phyloP scores from a whole-genome alignment of 2,888 invertebrate genomes.

The Unio delphinus region DNA sequence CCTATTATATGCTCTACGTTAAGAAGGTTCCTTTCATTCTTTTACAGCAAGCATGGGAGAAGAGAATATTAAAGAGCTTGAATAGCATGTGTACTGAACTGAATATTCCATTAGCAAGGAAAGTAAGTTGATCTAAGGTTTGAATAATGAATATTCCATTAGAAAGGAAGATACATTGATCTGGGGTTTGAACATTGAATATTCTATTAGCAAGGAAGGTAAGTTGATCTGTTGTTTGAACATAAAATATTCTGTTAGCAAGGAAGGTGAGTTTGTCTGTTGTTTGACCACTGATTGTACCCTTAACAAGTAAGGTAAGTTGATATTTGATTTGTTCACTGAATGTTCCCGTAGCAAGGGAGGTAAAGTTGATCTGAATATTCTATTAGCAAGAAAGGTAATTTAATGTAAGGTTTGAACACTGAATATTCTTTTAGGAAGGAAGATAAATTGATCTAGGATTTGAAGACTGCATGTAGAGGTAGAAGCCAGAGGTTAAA shows the following conservation, averaged over 20 bases:
- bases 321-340: conserved; percentile 69
- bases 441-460: conserved; percentile 55
- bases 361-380: conserved; percentile 80
- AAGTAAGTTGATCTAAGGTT: conserved; percentile 45
- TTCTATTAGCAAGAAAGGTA: conserved; percentile 77
- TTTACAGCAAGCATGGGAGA: conserved; percentile 82
- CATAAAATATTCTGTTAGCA: conserved; percentile 80
- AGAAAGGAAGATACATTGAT: conserved; percentile 63
- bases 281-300: conserved; percentile 78
- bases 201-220: conserved; percentile 78
- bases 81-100: conserved; percentile 96
- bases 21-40: not conserved
- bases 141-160: conserved; percentile 82
- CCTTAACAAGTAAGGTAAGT: conserved; percentile 74
- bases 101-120: conserved; percentile 80
- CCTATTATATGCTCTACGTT: too few species aligned
- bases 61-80: conserved; percentile 92
- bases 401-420: conserved; percentile 1
- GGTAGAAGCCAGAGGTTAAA: too few species aligned
- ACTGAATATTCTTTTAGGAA: conserved; percentile 82
- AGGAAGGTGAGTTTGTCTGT: conserved; percentile 56
- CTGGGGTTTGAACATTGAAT: conserved; percentile 74
- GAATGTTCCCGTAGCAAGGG: conserved; percentile 80
- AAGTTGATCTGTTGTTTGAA: conserved; percentile 6
- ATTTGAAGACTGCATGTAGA: too few species aligned